Percentiles rank a stretch among this genome's conserved stretches.
phyloP scores from a whole-genome alignment of 2,888 invertebrate species.

The Agrochola macilenta region DNA sequence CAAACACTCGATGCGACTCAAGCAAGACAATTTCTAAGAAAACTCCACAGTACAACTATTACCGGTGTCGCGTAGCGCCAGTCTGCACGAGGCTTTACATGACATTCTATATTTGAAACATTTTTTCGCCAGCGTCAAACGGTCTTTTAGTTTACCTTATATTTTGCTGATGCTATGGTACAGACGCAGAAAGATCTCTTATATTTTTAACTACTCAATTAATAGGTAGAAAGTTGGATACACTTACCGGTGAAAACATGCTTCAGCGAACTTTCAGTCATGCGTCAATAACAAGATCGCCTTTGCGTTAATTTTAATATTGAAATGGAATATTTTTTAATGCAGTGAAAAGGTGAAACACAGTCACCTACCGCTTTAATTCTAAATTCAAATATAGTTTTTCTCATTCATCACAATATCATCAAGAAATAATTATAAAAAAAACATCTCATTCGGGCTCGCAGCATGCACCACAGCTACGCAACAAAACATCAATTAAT shows the following conservation, averaged over 20 bases:
- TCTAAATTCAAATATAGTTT: conserved; percentile 4
- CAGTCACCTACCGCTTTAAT: not conserved
- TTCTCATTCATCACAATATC: conserved; percentile 40
- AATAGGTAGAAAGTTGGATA: not conserved
- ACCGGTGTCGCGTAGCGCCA: too few species aligned
- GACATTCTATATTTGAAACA: not conserved
- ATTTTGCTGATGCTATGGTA: not conserved
- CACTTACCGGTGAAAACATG: not conserved
- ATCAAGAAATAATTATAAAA: conserved; percentile 59
- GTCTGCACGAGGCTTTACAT: too few species aligned
- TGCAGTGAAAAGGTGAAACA: conserved; percentile 1
- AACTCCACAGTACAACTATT: too few species aligned
- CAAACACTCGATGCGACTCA: too few species aligned
- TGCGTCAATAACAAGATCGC: too few species aligned
- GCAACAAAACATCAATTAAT: conserved; percentile 63
- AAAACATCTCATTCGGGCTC: conserved; percentile 57
- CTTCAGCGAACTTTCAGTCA: not conserved
- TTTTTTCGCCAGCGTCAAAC: not conserved
- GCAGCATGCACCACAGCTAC: conserved; percentile 60
- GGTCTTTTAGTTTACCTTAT: not conserved
- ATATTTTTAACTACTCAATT: not conserved
- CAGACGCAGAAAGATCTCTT: not conserved
- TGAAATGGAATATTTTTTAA: not conserved
- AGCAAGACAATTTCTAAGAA: too few species aligned
- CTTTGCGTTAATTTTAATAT: not conserved